phyloP scores from a whole-genome alignment of 2,113 vertebrate species.

The Andinoacara biseriatus region DNA sequence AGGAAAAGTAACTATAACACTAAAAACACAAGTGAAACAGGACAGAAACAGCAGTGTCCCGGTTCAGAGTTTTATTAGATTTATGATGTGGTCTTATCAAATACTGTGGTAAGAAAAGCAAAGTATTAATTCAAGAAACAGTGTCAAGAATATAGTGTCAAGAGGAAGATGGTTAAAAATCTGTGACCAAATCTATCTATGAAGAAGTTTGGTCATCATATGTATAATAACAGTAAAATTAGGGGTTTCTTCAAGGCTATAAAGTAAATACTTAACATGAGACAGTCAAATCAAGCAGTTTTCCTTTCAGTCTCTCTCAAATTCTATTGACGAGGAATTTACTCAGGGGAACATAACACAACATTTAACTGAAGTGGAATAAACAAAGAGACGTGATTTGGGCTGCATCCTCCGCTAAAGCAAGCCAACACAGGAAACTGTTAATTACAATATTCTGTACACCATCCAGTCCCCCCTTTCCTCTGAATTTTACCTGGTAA shows the following conservation, averaged over 20 bases:
- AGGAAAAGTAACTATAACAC: background rate
- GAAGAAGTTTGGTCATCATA: background rate
- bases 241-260: background rate
- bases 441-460: conserved; percentile 8
- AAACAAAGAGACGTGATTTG: conserved; percentile 1
- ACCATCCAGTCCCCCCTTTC: background rate
- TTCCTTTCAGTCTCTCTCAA: background rate
- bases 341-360: background rate
- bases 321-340: background rate
- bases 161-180: background rate
- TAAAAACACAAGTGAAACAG: background rate
- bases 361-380: conserved; percentile 1
- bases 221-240: background rate
- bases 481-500: background rate
- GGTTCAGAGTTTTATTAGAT: too few relatives aligned
- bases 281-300: background rate
- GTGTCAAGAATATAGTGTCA: background rate
- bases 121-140: background rate
- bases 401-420: background rate
- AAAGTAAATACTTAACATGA: background rate
- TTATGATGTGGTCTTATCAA: background rate
- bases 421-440: conserved; percentile 6
- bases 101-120: background rate
- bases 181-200: background rate
- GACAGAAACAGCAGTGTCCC: background rate